phyloP scores from a whole-genome alignment of 2,113 vertebrate species.

The Heliornis fulica region DNA sequence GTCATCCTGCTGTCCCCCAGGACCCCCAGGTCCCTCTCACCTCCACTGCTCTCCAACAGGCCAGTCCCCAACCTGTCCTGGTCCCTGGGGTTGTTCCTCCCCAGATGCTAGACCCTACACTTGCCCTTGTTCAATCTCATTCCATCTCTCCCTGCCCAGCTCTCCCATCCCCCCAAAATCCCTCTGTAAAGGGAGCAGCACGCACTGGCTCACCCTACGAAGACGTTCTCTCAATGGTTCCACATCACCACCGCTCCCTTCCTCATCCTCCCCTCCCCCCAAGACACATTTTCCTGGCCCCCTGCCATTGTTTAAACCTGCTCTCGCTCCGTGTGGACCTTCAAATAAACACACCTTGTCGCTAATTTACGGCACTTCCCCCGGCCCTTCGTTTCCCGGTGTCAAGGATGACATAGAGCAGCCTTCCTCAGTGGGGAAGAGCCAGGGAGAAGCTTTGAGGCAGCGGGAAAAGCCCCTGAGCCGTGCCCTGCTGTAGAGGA shows the following conservation, averaged over 20 bases:
- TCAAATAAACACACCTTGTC: slow-evolving; percentile 57
- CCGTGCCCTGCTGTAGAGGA: fast-evolving
- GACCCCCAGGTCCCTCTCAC: no score
- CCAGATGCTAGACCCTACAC: no score
- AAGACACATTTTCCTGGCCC: slow-evolving; percentile 43
- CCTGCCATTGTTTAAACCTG: slow-evolving; percentile 35
- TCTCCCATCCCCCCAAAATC: no score
- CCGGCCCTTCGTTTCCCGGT: neutral
- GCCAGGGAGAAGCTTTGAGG: neutral
- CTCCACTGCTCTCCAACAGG: no score
- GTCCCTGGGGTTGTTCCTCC: no score
- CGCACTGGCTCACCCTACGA: no score
- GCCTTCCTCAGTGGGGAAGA: neutral
- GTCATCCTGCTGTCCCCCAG: no score
- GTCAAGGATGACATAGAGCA: neutral
- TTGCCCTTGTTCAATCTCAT: no score
- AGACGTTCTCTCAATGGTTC: no score
- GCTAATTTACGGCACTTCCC: neutral
- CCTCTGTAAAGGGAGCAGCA: no score
- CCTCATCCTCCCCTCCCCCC: neutral
- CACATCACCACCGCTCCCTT: neutral
- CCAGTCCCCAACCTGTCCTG: no score
- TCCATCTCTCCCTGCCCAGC: no score
- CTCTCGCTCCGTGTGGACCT: neutral
- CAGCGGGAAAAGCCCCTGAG: neutral